Evolutionary conservation across 2,113 vertebrate species (phyloP).

Genomic region (Octodon degus): DNA sequence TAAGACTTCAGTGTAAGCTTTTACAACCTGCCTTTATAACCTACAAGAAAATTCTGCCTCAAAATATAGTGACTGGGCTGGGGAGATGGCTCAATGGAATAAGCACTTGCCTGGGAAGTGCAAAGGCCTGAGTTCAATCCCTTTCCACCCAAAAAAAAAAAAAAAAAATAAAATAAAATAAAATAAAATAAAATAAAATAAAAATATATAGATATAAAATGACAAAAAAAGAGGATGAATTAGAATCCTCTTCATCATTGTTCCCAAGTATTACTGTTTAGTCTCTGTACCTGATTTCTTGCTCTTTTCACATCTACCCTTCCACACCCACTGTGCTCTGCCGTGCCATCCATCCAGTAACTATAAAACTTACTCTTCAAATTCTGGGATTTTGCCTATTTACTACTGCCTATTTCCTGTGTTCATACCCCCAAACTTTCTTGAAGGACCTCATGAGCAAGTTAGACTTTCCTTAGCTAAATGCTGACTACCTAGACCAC

Average conservation of each 20-base stretch:
- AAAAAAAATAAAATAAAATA: no score
- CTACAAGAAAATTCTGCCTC: slow-evolving; percentile 4
- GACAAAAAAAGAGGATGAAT: background rate
- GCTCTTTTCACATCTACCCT: background rate
- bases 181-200: no score
- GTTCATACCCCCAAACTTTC: background rate
- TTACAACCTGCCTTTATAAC: background rate
- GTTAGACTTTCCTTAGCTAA: background rate
- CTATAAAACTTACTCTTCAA: background rate
- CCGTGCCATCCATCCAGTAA: background rate
- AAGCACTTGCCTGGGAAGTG: no score
- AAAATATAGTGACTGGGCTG: background rate
- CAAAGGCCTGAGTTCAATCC: no score
- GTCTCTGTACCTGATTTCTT: background rate
- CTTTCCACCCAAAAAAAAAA: no score
- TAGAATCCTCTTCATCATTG: background rate
- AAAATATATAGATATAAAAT: no score
- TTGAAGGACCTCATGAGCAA: slow-evolving; percentile 21
- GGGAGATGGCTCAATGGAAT: no score
- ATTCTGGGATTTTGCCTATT: slow-evolving; percentile 37
- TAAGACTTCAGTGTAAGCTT: background rate
- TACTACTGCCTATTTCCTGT: slow-evolving; percentile 18
- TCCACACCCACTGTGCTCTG: background rate
- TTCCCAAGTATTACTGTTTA: background rate
- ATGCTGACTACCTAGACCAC: background rate